These are phyloP conservation scores for Drosophila macrothrix DNA, from an alignment of 2,888 invertebrate species.

Conservation along the genomic window DNA sequence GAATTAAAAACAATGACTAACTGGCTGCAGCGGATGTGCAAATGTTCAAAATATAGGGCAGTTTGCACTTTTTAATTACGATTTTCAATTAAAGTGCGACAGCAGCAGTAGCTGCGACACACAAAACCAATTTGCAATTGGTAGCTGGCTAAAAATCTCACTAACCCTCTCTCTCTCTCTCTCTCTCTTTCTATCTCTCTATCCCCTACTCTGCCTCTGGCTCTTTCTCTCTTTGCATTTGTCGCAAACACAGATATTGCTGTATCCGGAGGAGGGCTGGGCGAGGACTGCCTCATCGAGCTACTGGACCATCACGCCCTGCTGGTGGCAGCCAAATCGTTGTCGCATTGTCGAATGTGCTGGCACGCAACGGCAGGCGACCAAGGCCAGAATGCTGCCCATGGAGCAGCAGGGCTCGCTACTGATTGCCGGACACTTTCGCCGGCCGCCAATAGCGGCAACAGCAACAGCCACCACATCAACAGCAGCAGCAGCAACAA, in stretches of 20 bases:
- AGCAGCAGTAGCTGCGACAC: slow-evolving; percentile 51
- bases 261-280: slow-evolving; percentile 96
- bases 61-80: slow-evolving; percentile 80
- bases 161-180: slow-evolving; percentile 4
- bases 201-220: slow-evolving; percentile 37
- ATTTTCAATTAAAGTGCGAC: slow-evolving; percentile 79
- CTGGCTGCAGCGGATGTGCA: not conserved
- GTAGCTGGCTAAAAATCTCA: slow-evolving; percentile 50
- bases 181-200: not conserved
- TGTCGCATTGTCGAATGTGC: slow-evolving; percentile 94
- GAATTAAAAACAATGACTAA: slow-evolving; percentile 15
- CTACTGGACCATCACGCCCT: slow-evolving; percentile 94
- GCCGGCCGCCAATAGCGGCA: slow-evolving; percentile 53
- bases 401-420: slow-evolving; percentile 91
- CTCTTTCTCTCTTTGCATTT: slow-evolving; percentile 34
- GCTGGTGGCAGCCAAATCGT: slow-evolving; percentile 93
- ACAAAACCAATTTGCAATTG: slow-evolving; percentile 77
- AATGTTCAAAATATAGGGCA: slow-evolving; percentile 45
- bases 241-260: slow-evolving; percentile 88
- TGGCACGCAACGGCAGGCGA: slow-evolving; percentile 87
- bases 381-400: slow-evolving; percentile 92
- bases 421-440: slow-evolving; percentile 89
- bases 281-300: slow-evolving; percentile 94
- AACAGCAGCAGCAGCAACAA: slow-evolving; percentile 19
- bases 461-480: slow-evolving; percentile 33